Conservation (phyloP, 2,113 vertebrate genomes). For the Thamnophis sirtalis region DNA sequence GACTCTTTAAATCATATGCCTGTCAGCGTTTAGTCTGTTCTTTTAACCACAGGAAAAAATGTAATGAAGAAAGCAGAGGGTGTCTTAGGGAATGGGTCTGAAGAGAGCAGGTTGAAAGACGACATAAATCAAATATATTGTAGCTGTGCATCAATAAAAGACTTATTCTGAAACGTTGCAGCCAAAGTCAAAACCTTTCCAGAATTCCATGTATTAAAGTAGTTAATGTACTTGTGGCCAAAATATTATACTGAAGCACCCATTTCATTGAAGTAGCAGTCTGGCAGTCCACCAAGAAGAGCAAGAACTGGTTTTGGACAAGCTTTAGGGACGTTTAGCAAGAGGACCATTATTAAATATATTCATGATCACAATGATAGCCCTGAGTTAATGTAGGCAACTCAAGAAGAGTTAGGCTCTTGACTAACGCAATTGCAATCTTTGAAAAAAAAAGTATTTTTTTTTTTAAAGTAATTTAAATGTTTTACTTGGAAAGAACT, state of each 20-base stretch:
- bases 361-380: background rate
- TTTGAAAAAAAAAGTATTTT: background rate
- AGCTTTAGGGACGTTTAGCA: background rate
- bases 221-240: slow-evolving; percentile 4
- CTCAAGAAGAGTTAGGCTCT: background rate
- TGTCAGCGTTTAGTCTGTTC: slow-evolving; percentile 1
- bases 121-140: slow-evolving; percentile 16
- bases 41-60: slow-evolving; percentile 8
- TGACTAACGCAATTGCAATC: background rate
- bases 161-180: slow-evolving; percentile 16
- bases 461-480: background rate
- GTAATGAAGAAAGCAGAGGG: slow-evolving; percentile 22
- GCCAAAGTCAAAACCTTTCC: slow-evolving; percentile 2
- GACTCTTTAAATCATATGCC: slow-evolving; percentile 6
- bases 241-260: background rate
- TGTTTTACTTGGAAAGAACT: background rate
- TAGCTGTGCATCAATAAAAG: slow-evolving; percentile 19
- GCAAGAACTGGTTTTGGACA: background rate
- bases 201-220: background rate
- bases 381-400: background rate
- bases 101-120: slow-evolving; percentile 9
- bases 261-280: background rate
- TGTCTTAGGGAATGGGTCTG: slow-evolving; percentile 3
- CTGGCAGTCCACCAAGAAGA: background rate
- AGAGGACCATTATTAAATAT: background rate